Percentiles rank a stretch among this genome's conserved stretches.
These are phyloP conservation scores for Anagrus nilaparvatae DNA, from an alignment of 1,140 invertebrate species.

Conservation along the genomic window DNA sequence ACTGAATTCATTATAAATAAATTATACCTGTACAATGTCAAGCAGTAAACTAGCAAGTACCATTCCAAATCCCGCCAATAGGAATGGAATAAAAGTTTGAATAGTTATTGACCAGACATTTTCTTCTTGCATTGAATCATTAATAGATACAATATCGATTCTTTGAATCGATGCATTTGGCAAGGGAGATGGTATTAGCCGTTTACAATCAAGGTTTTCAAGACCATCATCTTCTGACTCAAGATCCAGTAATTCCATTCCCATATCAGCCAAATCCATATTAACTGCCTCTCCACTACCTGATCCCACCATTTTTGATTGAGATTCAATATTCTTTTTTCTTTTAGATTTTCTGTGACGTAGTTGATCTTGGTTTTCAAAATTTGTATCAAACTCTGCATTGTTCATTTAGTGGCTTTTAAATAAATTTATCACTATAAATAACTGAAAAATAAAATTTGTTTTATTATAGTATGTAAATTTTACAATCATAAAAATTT, in stretches of 20 bases:
- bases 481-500: background rate
- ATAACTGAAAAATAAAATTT: slow-evolving; percentile 23
- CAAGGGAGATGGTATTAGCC: slow-evolving; percentile 23
- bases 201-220: slow-evolving; percentile 21
- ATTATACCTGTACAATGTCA: slow-evolving; percentile 64
- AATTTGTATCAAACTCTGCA: slow-evolving; percentile 23
- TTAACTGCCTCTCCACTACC: slow-evolving; percentile 30
- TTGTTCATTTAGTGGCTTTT: slow-evolving; percentile 29
- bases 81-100: slow-evolving; percentile 82
- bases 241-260: slow-evolving; percentile 32
- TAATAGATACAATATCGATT: slow-evolving; percentile 13
- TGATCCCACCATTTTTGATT: slow-evolving; percentile 35
- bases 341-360: slow-evolving; percentile 25
- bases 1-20: slow-evolving; percentile 3
- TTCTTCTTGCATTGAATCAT: slow-evolving; percentile 28
- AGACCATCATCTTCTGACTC: slow-evolving; percentile 31
- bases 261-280: slow-evolving; percentile 27
- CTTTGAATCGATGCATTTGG: slow-evolving; percentile 17
- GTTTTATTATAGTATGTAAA: background rate
- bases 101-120: slow-evolving; percentile 56
- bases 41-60: slow-evolving; percentile 79
- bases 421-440: slow-evolving; percentile 19
- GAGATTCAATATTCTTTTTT: slow-evolving; percentile 10
- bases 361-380: slow-evolving; percentile 17
- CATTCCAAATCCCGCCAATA: slow-evolving; percentile 86